These are phyloP conservation scores for Ceyx erithaca DNA, from an alignment of 2,797 vertebrate species.

Conservation along the genomic window DNA sequence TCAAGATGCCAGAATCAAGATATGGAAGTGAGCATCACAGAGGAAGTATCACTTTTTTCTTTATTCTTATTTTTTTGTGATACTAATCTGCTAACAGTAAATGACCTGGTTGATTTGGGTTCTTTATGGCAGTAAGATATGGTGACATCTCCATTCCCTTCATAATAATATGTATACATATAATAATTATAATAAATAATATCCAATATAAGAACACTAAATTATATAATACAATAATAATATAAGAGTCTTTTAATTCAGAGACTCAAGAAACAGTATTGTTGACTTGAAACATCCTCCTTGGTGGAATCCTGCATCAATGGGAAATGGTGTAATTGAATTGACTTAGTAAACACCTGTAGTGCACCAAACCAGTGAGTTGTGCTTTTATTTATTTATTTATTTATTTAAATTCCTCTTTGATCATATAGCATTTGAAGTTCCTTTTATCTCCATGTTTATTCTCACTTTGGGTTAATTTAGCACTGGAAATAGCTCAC, in stretches of 20 bases:
- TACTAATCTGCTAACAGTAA: background rate
- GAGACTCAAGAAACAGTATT: background rate
- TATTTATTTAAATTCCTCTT: background rate
- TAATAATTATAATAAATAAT: too few species aligned
- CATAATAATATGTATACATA: background rate
- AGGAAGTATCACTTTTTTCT: background rate
- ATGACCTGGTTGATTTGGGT: background rate
- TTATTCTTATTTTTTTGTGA: background rate
- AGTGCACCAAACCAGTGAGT: background rate
- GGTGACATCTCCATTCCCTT: background rate
- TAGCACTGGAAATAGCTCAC: background rate
- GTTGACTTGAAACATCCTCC: background rate
- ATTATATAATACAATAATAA: background rate
- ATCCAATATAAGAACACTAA: too few species aligned
- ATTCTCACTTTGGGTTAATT: background rate
- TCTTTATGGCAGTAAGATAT: background rate
- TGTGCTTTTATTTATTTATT: background rate
- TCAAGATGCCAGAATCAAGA: background rate
- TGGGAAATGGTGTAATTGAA: background rate
- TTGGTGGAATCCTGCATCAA: background rate
- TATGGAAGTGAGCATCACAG: background rate
- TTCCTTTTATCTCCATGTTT: background rate
- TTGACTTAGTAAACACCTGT: background rate
- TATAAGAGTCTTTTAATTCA: background rate
- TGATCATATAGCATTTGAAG: background rate